A percentile compares a stretch with the other conserved stretches of the same genome.
phyloP scores from a whole-genome alignment of 2,113 vertebrate genomes.

The Sprattus sprattus region DNA sequence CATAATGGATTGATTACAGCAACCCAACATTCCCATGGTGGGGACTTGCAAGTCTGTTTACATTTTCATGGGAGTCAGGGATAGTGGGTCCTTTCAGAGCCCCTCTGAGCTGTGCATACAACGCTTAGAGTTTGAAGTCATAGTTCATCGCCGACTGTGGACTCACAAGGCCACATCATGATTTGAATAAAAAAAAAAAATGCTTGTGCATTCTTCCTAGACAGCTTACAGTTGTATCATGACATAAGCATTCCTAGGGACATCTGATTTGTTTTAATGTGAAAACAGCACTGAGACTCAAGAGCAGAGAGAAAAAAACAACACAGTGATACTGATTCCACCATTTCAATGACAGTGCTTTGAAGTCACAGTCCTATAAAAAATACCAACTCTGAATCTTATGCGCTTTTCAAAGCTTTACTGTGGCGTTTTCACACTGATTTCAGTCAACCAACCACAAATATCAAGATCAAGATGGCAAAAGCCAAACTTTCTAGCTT shows the following conservation, averaged over 20 bases:
- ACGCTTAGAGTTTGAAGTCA: conserved; percentile 3
- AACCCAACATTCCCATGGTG: conserved; percentile 22
- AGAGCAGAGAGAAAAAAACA: background rate
- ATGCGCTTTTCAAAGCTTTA: background rate
- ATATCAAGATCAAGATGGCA: conserved; percentile 5
- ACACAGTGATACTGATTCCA: background rate
- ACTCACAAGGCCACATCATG: background rate
- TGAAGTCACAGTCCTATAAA: background rate
- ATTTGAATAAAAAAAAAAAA: background rate
- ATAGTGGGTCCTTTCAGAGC: conserved; percentile 4
- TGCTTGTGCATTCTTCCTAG: background rate
- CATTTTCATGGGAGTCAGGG: conserved; percentile 34
- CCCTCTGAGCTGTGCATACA: background rate
- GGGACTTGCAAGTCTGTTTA: conserved; percentile 1
- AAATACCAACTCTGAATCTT: background rate
- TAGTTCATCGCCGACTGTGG: background rate
- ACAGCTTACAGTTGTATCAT: background rate
- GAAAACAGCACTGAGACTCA: background rate
- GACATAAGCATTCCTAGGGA: background rate
- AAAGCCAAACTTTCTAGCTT: background rate
- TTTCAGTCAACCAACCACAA: background rate
- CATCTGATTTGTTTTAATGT: conserved; percentile 13
- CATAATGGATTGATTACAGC: conserved; percentile 42
- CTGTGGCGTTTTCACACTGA: background rate
- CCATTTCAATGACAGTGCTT: background rate